Evolutionary conservation across 2,113 vertebrate species (phyloP).

Genomic region (Chionodraco myersi): DNA sequence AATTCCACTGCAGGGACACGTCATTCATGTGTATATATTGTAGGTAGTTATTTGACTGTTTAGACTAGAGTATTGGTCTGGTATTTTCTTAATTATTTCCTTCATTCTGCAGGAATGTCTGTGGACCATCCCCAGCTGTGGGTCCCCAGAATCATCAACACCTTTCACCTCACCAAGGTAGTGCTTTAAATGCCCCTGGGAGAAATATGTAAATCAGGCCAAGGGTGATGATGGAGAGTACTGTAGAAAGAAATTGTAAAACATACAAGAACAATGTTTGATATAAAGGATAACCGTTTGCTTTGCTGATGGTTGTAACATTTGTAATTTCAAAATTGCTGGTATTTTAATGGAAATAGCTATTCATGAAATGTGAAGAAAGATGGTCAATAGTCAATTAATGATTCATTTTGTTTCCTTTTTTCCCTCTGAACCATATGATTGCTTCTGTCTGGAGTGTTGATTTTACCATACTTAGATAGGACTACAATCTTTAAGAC

Average conservation of each 20-base stretch:
- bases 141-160: slow-evolving; percentile 29
- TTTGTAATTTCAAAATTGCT: neutral
- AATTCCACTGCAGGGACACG: slow-evolving; percentile 5
- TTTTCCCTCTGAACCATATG: neutral
- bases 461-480: slow-evolving; percentile 23
- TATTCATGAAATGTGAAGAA: neutral
- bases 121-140: neutral
- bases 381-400: slow-evolving; percentile 8
- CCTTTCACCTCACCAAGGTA: slow-evolving; percentile 47
- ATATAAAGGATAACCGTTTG: slow-evolving; percentile 30
- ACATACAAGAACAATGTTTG: slow-evolving; percentile 28
- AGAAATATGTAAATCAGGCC: slow-evolving; percentile 41
- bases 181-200: slow-evolving; percentile 39
- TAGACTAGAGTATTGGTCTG: slow-evolving; percentile 14
- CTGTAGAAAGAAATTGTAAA: slow-evolving; percentile 33
- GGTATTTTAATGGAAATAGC: slow-evolving; percentile 1
- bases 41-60: slow-evolving; percentile 6
- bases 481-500: slow-evolving; percentile 38
- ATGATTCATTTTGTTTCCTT: slow-evolving; percentile 10
- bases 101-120: slow-evolving; percentile 35
- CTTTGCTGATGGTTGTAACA: neutral
- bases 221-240: slow-evolving; percentile 23
- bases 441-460: slow-evolving; percentile 8
- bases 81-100: slow-evolving; percentile 40
- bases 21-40: slow-evolving; percentile 2